Evolutionary conservation across 1,140 invertebrate species (phyloP), one percentile per base, ranked within the genome.

Genomic region (Halesus radiatus): DNA sequence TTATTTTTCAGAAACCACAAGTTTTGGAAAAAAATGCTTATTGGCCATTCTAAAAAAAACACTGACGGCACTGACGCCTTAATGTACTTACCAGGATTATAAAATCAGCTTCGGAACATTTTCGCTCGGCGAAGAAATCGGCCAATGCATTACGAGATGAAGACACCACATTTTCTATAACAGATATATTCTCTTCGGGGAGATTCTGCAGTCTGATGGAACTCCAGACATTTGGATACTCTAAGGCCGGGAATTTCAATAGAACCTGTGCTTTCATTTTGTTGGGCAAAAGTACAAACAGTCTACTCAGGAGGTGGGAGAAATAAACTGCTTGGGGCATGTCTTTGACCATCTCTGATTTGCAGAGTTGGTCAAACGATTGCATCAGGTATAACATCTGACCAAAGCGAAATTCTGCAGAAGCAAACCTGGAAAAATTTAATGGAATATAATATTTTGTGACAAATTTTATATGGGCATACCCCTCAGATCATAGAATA

Each of bases 361-460:
- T 68, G 16, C 50, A 20, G 22, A 79, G 10, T 26, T 60, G 29
- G 26, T 60, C 20, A 76, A 56, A 79, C 5, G 60, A 20, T 16
- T 66, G 23, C 3, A 80, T 80, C 15, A 83, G 66, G n/a, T 77
- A 78, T 5, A 13, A 29, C 1, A 80, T 8, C 62, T 80, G 73
- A 26, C 64, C 45, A 52, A 56, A 66, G 32, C 82, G 60, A 20
- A 64, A 83, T 54, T 79, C 64, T 20, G 29, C 26, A 52, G 78
- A 81, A 29, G 77, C 78, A 80, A 73, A 81, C n/a, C 82, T 83
- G 52, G 8, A 79, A 83, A 60, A 60, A 6, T 73, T 20, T 6
- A 66, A 37, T 16, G 29, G 2, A 32, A 68, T 68, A 26, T 13
- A 45, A 1, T 13, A 45, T 8, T 45, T 45, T 45, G 26, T 29